A percentile compares a stretch with the other conserved stretches of the same genome.
These are phyloP conservation scores for Pituophis catenifer DNA, from an alignment of 2,113 vertebrate species.

Conservation along the genomic window DNA sequence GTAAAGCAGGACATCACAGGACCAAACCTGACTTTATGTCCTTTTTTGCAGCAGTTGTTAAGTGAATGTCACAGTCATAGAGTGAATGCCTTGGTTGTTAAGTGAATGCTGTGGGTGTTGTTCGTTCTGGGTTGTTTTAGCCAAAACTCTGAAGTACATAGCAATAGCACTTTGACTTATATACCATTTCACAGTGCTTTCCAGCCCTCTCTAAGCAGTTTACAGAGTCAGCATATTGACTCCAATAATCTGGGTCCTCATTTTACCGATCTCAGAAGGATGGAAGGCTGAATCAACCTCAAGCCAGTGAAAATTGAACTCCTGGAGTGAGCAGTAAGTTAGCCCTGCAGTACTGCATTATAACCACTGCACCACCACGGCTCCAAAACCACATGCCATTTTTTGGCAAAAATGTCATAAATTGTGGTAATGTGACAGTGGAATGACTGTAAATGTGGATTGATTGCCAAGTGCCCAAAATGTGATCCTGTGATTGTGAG, in stretches of 20 bases:
- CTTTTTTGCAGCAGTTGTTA: background rate
- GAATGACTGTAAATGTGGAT: background rate
- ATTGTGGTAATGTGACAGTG: background rate
- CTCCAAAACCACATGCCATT: no score
- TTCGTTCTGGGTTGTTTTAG: background rate
- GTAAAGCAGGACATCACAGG: background rate
- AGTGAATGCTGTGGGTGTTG: background rate
- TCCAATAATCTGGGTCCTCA: no score
- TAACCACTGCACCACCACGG: no score
- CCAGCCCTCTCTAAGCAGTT: no score
- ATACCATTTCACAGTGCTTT: no score
- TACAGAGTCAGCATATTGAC: no score
- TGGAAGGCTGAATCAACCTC: no score
- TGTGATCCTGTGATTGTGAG: background rate
- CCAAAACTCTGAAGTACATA: background rate
- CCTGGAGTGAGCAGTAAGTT: no score
- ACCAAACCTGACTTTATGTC: background rate
- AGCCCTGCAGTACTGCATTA: no score
- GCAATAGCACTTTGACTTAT: no score
- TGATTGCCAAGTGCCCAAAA: background rate
- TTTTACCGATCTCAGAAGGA: no score
- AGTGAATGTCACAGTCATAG: background rate
- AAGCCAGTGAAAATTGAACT: no score
- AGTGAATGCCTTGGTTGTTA: background rate
- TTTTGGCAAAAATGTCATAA: background rate